Conservation (phyloP, 2,113 vertebrate species). For the Antechinus stuartii region DNA sequence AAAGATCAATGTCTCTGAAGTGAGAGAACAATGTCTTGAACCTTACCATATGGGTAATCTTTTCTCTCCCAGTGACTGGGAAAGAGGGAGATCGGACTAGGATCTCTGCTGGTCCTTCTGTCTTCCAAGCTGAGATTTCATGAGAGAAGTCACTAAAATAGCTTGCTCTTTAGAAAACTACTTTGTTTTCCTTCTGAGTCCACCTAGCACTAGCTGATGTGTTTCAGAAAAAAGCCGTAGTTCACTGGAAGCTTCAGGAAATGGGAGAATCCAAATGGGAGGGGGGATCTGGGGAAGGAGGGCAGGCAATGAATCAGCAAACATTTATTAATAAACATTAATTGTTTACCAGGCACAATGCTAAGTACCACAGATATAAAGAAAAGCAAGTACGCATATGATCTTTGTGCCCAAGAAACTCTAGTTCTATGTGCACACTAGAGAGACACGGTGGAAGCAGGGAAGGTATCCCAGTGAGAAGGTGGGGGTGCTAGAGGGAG, state of each 20-base stretch:
- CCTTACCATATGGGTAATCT: background rate
- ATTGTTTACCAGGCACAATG: background rate
- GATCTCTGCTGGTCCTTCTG: too few species aligned
- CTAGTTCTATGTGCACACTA: background rate
- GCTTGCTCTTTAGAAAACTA: conserved; percentile 46
- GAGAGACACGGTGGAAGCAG: background rate
- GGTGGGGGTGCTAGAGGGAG: background rate
- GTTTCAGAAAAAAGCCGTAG: background rate
- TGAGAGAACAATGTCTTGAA: background rate
- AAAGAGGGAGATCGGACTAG: too few species aligned
- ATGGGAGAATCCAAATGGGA: background rate
- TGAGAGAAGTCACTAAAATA: background rate
- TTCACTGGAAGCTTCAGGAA: conserved; percentile 13
- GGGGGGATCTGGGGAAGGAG: background rate
- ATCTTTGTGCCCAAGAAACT: background rate
- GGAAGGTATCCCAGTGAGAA: background rate
- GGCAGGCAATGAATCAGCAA: background rate
- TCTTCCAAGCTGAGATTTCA: background rate
- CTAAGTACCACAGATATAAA: background rate
- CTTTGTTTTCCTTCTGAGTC: background rate
- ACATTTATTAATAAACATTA: background rate
- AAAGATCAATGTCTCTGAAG: background rate
- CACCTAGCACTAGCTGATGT: background rate
- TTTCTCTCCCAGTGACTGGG: background rate
- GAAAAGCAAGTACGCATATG: background rate